Evolutionary conservation across 1,140 invertebrate genomes (phyloP).

Genomic region (Drosophila asahinai): DNA sequence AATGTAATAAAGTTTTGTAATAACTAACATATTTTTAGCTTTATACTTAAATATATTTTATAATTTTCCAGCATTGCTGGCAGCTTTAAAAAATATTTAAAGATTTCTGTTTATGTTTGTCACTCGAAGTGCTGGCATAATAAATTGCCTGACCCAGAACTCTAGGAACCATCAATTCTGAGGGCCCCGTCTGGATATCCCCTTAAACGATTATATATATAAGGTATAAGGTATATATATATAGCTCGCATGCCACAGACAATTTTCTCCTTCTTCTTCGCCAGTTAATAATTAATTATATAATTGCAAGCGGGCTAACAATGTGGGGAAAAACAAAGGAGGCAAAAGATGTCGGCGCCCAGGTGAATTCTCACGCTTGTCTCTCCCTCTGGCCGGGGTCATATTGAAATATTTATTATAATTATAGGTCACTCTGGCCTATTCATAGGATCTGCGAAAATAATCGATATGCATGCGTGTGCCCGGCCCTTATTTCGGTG

Average conservation of each 20-base stretch:
- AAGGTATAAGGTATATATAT: background rate
- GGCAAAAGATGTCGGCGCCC: constrained; percentile 27
- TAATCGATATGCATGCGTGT: constrained; percentile 70
- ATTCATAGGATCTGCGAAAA: constrained; percentile 59
- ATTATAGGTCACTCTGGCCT: constrained; percentile 63
- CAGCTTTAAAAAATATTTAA: background rate
- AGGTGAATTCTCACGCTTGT: constrained; percentile 66
- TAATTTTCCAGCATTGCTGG: background rate
- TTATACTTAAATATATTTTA: background rate
- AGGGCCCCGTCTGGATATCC: constrained; percentile 10
- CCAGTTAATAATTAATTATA: constrained; percentile 52
- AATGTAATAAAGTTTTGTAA: background rate
- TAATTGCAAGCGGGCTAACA: constrained; percentile 35
- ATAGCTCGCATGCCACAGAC: constrained; percentile 31
- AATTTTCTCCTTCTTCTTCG: constrained; percentile 28
- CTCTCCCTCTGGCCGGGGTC: constrained; percentile 38
- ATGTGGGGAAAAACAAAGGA: background rate
- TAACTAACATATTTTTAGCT: too few species aligned
- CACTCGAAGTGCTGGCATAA: background rate
- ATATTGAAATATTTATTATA: constrained; percentile 77
- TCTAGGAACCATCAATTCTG: constrained; percentile 18
- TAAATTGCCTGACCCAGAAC: constrained; percentile 18
- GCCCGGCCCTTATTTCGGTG: background rate
- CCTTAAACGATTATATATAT: background rate
- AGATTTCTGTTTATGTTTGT: background rate